Evolutionary conservation across 2,888 invertebrate species (phyloP).

Genomic region (Drosophila meridiana): DNA sequence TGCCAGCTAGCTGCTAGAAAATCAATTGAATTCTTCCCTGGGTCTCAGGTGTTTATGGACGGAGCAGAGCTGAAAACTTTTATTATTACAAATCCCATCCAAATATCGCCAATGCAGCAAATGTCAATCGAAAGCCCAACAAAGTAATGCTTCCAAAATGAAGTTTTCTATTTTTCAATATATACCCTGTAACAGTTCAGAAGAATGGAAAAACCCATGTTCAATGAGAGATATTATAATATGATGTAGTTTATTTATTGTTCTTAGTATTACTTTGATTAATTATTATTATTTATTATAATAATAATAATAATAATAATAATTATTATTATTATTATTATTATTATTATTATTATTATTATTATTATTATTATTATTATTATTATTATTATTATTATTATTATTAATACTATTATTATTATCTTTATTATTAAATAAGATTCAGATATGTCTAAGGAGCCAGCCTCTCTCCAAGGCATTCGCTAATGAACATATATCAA

Average conservation of each 20-base stretch:
- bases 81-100: slow-evolving; percentile 50
- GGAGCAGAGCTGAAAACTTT: slow-evolving; percentile 34
- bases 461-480: neutral
- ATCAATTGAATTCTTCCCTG: slow-evolving; percentile 68
- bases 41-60: slow-evolving; percentile 72
- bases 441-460: too few species aligned
- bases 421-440: neutral
- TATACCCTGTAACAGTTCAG: slow-evolving; percentile 8
- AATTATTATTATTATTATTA: neutral
- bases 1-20: slow-evolving; percentile 48
- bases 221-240: neutral
- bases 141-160: slow-evolving; percentile 33
- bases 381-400: neutral
- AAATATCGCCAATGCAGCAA: slow-evolving; percentile 59
- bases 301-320: too few species aligned
- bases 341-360: neutral
- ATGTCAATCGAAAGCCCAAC: slow-evolving; percentile 54
- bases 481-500: neutral
- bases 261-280: too few species aligned
- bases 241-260: neutral
- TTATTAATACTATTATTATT: neutral
- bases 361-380: neutral
- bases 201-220: too few species aligned
- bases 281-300: too few species aligned
- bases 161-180: slow-evolving; percentile 31